Percentiles rank a stretch among this genome's conserved stretches.
These are phyloP conservation scores for Prionace glauca DNA, from an alignment of 2,797 vertebrate species.

Conservation along the genomic window DNA sequence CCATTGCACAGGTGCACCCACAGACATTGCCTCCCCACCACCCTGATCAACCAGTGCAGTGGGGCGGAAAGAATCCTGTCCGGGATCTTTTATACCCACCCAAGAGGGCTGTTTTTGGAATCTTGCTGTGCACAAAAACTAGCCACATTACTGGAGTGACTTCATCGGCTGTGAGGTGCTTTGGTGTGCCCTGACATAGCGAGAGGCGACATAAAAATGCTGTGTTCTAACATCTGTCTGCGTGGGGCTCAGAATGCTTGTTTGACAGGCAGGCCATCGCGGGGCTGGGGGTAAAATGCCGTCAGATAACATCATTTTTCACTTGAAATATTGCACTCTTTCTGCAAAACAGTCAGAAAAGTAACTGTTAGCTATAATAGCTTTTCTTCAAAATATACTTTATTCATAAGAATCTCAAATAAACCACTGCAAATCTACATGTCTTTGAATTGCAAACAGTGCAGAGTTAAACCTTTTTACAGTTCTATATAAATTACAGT, in stretches of 20 bases:
- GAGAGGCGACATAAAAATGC: not conserved
- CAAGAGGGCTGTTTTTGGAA: not conserved
- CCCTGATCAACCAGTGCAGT: no score
- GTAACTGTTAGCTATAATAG: not conserved
- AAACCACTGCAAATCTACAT: no score
- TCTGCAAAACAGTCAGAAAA: not conserved
- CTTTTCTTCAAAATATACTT: no score
- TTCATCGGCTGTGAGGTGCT: not conserved
- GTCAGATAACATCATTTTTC: not conserved
- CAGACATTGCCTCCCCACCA: no score
- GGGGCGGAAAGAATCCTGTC: no score
- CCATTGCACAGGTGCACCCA: no score
- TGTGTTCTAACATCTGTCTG: not conserved
- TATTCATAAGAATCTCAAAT: no score
- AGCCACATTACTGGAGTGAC: not conserved
- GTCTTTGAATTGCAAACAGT: no score
- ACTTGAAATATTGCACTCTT: slow-evolving; percentile 4
- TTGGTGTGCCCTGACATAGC: not conserved
- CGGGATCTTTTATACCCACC: not conserved
- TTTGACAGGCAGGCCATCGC: not conserved
- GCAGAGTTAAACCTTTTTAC: no score
- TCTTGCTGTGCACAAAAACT: not conserved
- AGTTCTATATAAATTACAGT: no score
- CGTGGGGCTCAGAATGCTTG: not conserved
- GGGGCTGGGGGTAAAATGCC: not conserved